These are phyloP conservation scores for Malaclemys terrapin DNA, from an alignment of 2,113 vertebrate species.

Conservation along the genomic window DNA sequence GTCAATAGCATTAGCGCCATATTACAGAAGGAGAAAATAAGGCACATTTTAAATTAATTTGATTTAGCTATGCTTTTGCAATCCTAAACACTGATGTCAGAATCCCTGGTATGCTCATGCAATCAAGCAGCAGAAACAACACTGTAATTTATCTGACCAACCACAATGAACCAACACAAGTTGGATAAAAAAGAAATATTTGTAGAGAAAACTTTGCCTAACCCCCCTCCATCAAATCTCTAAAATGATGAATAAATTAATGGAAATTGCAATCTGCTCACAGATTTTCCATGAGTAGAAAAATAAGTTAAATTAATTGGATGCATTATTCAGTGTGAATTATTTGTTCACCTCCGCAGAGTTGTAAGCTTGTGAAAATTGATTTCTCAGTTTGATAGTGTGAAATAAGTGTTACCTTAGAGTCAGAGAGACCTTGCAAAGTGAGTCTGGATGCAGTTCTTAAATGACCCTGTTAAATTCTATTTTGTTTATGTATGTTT, in stretches of 20 bases:
- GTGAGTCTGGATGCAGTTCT: background rate
- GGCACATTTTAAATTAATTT: background rate
- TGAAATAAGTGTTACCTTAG: background rate
- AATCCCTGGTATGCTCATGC: fast-evolving
- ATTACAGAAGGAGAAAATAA: background rate
- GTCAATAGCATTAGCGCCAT: background rate
- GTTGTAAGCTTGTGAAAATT: background rate
- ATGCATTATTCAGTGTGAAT: background rate
- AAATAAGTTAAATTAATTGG: background rate
- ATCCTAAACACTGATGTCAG: background rate
- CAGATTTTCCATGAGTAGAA: background rate
- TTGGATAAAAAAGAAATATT: background rate
- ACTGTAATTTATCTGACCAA: fast-evolving
- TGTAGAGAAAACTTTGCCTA: background rate
- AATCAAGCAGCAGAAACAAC: fast-evolving
- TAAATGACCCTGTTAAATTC: background rate
- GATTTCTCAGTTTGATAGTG: background rate
- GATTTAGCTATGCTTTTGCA: background rate
- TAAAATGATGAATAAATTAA: background rate
- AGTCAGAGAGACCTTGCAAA: background rate
- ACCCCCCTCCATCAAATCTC: background rate
- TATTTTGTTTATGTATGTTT: background rate
- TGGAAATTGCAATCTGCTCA: background rate
- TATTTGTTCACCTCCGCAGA: background rate
- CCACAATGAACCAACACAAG: fast-evolving